Percentiles rank a stretch among this genome's conserved stretches.
phyloP scores from a whole-genome alignment of 1,140 invertebrate genomes.

The Formica selysi region DNA sequence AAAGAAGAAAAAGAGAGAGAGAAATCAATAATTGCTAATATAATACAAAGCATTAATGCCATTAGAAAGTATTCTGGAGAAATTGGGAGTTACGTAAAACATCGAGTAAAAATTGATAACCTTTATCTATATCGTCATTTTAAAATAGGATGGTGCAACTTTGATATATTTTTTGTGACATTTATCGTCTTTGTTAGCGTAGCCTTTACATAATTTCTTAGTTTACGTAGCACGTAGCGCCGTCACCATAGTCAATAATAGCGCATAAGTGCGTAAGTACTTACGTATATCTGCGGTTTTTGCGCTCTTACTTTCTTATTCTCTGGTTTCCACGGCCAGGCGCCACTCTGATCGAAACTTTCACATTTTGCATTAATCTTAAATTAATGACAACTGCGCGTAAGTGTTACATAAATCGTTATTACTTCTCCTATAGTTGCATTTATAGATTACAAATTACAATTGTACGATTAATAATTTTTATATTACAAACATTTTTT shows the following conservation, averaged over 20 bases:
- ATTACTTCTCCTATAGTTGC: constrained; percentile 5
- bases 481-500: neutral
- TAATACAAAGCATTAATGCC: neutral
- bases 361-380: constrained; percentile 83
- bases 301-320: constrained; percentile 81
- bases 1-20: neutral
- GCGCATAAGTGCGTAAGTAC: constrained; percentile 65
- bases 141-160: constrained; percentile 6
- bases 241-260: constrained; percentile 39
- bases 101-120: constrained; percentile 22
- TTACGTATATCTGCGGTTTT: constrained; percentile 65
- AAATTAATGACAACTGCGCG: constrained; percentile 75
- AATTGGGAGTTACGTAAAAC: constrained; percentile 17
- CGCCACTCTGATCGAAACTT: constrained; percentile 76
- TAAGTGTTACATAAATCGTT: constrained; percentile 75
- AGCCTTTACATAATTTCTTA: constrained; percentile 55
- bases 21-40: neutral
- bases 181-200: constrained; percentile 26
- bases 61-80: constrained; percentile 21
- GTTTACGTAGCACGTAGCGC: constrained; percentile 46
- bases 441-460: neutral
- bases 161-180: constrained; percentile 41
- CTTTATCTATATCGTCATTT: constrained; percentile 25
- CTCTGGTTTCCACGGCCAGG: constrained; percentile 67
- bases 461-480: constrained; percentile 8